These are phyloP conservation scores for Cladorhizidae sp. DNA, from an alignment of 37 sponge, comb jelly and placozoan species.

Conservation along the genomic window DNA sequence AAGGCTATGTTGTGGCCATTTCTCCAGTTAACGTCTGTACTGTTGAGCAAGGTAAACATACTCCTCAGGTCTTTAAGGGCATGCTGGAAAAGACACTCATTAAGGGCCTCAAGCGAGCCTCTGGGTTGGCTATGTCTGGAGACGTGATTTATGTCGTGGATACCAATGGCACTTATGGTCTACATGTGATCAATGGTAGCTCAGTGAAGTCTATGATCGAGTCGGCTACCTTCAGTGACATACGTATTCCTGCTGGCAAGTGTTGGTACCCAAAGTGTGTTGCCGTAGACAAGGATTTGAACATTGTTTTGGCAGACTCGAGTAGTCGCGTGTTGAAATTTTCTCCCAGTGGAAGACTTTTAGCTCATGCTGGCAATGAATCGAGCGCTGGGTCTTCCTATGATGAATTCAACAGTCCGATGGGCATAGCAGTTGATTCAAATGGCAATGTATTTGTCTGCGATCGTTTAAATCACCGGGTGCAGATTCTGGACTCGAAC, in stretches of 20 bases:
- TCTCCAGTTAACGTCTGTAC: background rate
- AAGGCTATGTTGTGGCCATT: background rate
- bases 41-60: no score
- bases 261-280: slow-evolving; percentile 22
- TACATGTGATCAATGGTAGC: background rate
- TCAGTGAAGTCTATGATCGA: background rate
- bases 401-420: slow-evolving; percentile 45
- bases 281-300: background rate
- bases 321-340: slow-evolving; percentile 2
- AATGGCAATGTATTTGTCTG: slow-evolving; percentile 42
- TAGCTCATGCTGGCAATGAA: background rate
- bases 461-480: slow-evolving; percentile 47
- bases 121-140: background rate
- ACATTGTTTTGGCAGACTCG: slow-evolving; percentile 1
- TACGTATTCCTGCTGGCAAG: background rate
- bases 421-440: slow-evolving; percentile 32
- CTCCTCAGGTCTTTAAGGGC: background rate
- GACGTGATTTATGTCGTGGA: background rate
- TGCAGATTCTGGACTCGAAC: slow-evolving; percentile 39
- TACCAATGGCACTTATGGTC: background rate
- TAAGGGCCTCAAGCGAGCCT: background rate
- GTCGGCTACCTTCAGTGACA: background rate
- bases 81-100: background rate
- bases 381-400: background rate
- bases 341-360: background rate